A percentile compares a stretch with the other conserved stretches of the same genome.
These are phyloP conservation scores for Aphelinus atriplicis DNA, from an alignment of 1,140 invertebrate genomes.

Conservation along the genomic window DNA sequence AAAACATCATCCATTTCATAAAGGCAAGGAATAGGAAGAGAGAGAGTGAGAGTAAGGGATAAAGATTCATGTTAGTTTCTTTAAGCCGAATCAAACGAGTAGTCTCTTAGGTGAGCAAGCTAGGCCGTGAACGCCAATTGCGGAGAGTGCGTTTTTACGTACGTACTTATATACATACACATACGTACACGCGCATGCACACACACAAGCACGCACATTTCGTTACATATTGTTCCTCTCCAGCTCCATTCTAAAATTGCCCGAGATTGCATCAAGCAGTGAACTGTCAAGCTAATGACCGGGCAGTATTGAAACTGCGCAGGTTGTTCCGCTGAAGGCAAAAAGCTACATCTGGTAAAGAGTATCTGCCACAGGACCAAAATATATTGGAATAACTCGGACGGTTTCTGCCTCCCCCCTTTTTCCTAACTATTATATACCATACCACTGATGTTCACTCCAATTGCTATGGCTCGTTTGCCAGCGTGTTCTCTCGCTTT, in stretches of 20 bases:
- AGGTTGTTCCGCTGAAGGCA: constrained; percentile 48
- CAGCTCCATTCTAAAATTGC: constrained; percentile 36
- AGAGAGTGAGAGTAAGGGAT: neutral
- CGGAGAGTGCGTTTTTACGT: constrained; percentile 17
- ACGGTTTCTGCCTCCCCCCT: constrained; percentile 24
- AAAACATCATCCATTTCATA: too few species aligned
- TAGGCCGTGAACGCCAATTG: constrained; percentile 26
- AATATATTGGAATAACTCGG: constrained; percentile 53
- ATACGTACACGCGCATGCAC: neutral
- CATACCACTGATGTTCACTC: too few species aligned
- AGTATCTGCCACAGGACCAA: constrained; percentile 26
- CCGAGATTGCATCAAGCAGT: constrained; percentile 51
- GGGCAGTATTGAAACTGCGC: constrained; percentile 54
- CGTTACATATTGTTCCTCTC: neutral
- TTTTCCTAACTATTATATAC: too few species aligned
- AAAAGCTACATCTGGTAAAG: constrained; percentile 28
- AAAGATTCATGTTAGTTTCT: neutral
- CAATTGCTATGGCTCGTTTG: too few species aligned
- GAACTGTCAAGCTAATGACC: constrained; percentile 52
- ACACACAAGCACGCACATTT: neutral
- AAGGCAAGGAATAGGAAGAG: neutral
- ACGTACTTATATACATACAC: constrained; percentile 16
- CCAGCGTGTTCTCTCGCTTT: too few species aligned
- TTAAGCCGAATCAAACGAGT: constrained; percentile 1
- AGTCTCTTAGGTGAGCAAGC: neutral